Evolutionary conservation across 2,113 vertebrate species (phyloP).

Genomic region (Calidris pugnax): DNA sequence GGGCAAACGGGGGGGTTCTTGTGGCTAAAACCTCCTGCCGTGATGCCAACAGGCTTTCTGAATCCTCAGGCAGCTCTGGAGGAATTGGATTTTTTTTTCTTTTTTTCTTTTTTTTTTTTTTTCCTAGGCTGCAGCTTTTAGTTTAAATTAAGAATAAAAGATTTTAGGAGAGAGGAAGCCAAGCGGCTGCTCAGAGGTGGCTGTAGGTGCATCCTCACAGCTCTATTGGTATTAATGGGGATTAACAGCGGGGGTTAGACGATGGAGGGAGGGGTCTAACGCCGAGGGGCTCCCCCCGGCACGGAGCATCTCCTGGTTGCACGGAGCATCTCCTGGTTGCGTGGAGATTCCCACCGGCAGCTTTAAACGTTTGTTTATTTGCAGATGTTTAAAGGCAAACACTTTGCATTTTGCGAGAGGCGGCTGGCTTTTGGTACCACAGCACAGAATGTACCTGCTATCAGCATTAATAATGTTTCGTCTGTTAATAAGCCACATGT

Average conservation of each 20-base stretch:
- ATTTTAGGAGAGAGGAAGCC: neutral
- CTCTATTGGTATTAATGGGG: fast-evolving
- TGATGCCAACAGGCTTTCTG: fast-evolving
- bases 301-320: neutral
- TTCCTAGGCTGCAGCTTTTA: neutral
- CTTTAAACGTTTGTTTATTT: neutral
- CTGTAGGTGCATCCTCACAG: neutral
- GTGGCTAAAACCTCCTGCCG: neutral
- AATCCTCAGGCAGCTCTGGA: neutral
- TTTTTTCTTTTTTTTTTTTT: too few relatives aligned
- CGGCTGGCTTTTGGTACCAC: neutral
- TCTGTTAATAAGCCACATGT: neutral
- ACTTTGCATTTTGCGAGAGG: neutral
- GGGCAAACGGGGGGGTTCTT: neutral
- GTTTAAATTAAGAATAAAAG: neutral
- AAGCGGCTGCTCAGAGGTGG: neutral
- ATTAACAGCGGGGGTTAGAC: fast-evolving
- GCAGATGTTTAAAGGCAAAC: neutral
- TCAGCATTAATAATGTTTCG: neutral
- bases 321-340: neutral
- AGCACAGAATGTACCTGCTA: neutral
- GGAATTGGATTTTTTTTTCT: fast-evolving
- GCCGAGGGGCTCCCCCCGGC: neutral
- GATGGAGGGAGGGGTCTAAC: fast-evolving
- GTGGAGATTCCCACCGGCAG: neutral